A percentile compares a stretch with the other conserved stretches of the same genome.
phyloP scores from a whole-genome alignment of 2,888 invertebrate species.

The Agrotis clavis region DNA sequence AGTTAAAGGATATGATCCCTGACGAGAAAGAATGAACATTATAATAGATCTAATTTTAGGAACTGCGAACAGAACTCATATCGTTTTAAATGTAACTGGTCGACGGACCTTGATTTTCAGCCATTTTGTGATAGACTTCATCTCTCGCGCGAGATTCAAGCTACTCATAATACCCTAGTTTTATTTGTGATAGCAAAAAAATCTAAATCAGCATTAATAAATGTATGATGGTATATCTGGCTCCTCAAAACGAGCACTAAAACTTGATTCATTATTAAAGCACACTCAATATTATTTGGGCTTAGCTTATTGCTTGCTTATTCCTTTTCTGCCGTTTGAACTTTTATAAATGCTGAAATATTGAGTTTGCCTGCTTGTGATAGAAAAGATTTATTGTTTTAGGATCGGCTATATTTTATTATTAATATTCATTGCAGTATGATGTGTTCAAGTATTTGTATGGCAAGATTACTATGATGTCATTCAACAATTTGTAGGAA shows the following conservation, averaged over 20 bases:
- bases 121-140: not conserved
- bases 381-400: not conserved
- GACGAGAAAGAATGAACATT: not conserved
- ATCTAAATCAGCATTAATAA: not conserved
- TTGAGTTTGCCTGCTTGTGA: not conserved
- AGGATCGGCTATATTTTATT: not conserved
- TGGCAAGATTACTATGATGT: too few species aligned
- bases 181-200: too few species aligned
- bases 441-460: not conserved
- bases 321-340: not conserved
- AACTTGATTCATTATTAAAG: not conserved
- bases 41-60: not conserved
- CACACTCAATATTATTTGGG: not conserved
- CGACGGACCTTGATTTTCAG: constrained; percentile 1
- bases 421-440: not conserved
- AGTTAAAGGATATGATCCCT: not conserved
- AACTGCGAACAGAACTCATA: not conserved
- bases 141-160: constrained; percentile 29
- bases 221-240: not conserved
- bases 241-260: not conserved
- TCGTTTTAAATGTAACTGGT: not conserved
- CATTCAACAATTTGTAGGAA: too few species aligned
- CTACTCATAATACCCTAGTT: not conserved
- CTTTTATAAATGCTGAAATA: too few species aligned
- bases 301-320: not conserved